phyloP scores from a whole-genome alignment of 2,888 invertebrate species.

The Protodeltote pygarga region DNA sequence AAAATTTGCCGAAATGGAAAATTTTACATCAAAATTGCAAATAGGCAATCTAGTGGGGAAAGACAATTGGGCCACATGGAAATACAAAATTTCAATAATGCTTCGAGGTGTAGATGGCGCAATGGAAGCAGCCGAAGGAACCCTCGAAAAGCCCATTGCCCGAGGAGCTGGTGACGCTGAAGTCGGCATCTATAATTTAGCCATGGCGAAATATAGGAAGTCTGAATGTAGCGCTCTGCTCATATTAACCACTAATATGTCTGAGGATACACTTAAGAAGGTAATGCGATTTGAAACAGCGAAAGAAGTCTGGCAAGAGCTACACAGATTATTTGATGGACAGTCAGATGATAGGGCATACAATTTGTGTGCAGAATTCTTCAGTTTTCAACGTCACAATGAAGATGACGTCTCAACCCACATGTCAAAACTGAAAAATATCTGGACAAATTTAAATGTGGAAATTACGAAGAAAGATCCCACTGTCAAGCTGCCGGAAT shows the following conservation, averaged over 20 bases:
- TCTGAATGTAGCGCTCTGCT: too few species aligned
- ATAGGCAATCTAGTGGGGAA: too few species aligned
- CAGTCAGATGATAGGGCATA: background rate
- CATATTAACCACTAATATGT: background rate
- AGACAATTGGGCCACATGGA: too few species aligned
- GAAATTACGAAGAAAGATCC: background rate
- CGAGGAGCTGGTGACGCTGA: too few species aligned
- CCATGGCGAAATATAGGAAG: too few species aligned
- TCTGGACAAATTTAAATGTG: background rate
- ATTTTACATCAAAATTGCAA: too few species aligned
- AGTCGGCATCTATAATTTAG: too few species aligned
- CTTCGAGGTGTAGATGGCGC: too few species aligned
- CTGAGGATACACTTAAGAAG: background rate
- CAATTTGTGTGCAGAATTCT: constrained; percentile 1
- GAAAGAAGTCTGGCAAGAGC: constrained; percentile 9
- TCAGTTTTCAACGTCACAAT: constrained; percentile 1
- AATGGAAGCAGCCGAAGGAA: too few species aligned
- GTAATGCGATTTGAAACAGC: background rate
- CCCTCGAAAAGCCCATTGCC: too few species aligned
- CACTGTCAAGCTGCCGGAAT: background rate
- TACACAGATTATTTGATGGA: constrained; percentile 12
- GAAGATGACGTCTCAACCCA: constrained; percentile 1
- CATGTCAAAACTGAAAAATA: background rate
- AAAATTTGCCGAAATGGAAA: too few species aligned
- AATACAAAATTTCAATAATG: too few species aligned